phyloP scores from a whole-genome alignment of 2,113 vertebrate species.

The Perca fluviatilis region DNA sequence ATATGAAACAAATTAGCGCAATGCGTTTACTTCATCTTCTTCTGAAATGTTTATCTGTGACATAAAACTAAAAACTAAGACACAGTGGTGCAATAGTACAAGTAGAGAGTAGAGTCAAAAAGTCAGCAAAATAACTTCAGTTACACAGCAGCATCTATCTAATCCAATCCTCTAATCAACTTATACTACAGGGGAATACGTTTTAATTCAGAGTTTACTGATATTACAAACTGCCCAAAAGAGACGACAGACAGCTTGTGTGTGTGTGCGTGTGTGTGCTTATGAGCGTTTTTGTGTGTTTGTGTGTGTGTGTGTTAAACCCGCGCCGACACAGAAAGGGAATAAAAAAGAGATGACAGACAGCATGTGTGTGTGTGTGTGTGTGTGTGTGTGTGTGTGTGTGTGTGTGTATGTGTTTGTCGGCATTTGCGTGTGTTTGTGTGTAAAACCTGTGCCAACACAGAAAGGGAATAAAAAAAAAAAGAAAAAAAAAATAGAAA shows the following conservation, averaged over 20 bases:
- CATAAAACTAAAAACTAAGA: background rate
- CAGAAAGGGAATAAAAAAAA: background rate
- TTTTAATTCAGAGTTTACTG: slow-evolving; percentile 1
- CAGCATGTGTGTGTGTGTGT: background rate
- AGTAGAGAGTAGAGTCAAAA: background rate
- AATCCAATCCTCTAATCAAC: no score
- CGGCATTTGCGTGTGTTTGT: background rate
- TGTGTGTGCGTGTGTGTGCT: background rate
- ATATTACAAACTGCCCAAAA: background rate
- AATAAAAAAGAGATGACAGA: slow-evolving; percentile 2
- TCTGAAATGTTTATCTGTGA: background rate
- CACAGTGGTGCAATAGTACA: background rate
- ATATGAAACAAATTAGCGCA: no score
- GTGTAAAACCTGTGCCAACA: slow-evolving; percentile 13
- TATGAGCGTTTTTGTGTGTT: background rate
- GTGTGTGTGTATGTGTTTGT: background rate
- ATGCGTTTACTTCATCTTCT: no score
- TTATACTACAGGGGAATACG: background rate
- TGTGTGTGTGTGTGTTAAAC: slow-evolving; percentile 16
- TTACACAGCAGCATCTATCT: background rate
- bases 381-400: background rate
- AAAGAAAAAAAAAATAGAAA: background rate
- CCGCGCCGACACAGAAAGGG: background rate
- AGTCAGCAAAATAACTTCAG: background rate
- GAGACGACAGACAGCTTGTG: no score